Evolutionary conservation across 2,797 vertebrate genomes (phyloP).

Genomic region (Molothrus ater): DNA sequence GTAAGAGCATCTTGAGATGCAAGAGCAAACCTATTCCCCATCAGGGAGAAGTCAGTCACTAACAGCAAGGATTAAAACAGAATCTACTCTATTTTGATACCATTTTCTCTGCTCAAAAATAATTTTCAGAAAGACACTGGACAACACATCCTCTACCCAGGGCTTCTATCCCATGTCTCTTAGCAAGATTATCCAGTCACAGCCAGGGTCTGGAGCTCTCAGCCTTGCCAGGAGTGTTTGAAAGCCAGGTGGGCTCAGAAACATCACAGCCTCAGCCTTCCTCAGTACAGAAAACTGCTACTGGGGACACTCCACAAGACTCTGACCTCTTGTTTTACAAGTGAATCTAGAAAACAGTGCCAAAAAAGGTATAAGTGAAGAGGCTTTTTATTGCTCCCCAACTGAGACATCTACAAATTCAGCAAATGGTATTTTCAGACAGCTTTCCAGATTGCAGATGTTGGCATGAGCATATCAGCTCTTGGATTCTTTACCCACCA

Average conservation of each 20-base stretch:
- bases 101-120: background rate
- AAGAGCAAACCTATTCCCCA: background rate
- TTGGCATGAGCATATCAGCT: background rate
- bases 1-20: background rate
- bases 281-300: background rate
- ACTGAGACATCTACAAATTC: background rate
- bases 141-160: background rate
- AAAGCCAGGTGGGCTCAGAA: background rate
- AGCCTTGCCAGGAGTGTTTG: background rate
- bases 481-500: background rate
- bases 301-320: background rate
- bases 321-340: background rate
- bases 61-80: background rate
- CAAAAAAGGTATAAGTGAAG: background rate
- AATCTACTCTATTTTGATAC: background rate
- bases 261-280: background rate
- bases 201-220: background rate
- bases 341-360: background rate
- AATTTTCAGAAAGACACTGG: background rate
- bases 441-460: background rate
- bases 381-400: background rate
- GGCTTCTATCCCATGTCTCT: background rate
- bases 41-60: background rate
- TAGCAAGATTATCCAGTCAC: background rate
- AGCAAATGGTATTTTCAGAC: background rate